A percentile compares a stretch with the other conserved stretches of the same genome.
These are phyloP conservation scores for Metallyticus violacea DNA, from an alignment of 2,888 invertebrate genomes.

Conservation along the genomic window DNA sequence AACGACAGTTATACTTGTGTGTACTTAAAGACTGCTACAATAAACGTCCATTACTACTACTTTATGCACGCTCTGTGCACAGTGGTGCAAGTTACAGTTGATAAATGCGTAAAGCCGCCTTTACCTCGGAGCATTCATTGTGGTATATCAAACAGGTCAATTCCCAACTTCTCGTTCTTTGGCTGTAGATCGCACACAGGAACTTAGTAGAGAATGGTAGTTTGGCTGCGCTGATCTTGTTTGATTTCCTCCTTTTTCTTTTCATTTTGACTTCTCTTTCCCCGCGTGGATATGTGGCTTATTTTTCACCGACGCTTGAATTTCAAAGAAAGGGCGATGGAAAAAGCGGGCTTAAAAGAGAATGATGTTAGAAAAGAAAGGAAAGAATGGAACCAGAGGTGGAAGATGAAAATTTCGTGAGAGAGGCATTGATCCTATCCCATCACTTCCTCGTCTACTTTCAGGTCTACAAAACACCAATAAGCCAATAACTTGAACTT, in stretches of 20 bases:
- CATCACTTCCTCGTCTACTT: neutral
- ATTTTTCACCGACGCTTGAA: neutral
- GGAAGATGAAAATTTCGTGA: neutral
- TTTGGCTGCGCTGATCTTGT: conserved; percentile 2
- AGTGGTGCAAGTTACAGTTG: too few species aligned
- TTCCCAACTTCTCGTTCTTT: neutral
- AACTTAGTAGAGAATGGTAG: neutral
- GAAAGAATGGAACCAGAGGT: neutral
- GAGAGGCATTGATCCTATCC: neutral
- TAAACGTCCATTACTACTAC: too few species aligned
- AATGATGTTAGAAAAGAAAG: neutral
- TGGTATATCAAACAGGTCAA: neutral
- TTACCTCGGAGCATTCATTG: too few species aligned
- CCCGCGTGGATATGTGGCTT: neutral
- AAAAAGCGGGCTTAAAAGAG: neutral
- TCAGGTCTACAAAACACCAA: neutral
- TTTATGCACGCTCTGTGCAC: too few species aligned
- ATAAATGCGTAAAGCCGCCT: too few species aligned
- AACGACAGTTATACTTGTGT: too few species aligned
- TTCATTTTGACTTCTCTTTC: neutral
- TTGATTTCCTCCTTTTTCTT: neutral
- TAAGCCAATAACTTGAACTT: neutral
- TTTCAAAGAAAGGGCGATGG: neutral
- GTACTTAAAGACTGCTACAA: too few species aligned
- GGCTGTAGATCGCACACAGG: neutral